A percentile compares a stretch with the other conserved stretches of the same genome.
These are phyloP conservation scores for Epicampocera succincta DNA, from an alignment of 2,888 invertebrate species.

Conservation along the genomic window DNA sequence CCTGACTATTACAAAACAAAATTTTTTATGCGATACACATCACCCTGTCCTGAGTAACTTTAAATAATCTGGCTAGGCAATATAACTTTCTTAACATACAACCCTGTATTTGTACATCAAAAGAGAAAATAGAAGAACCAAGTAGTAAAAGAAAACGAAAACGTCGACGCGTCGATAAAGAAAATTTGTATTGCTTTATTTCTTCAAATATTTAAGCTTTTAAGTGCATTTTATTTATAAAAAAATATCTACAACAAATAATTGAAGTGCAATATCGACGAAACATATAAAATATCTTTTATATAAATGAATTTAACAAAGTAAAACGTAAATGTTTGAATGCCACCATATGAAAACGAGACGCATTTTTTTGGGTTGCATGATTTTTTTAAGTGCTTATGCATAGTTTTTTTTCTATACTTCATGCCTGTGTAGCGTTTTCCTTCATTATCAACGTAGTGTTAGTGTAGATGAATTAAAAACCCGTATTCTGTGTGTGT, in stretches of 20 bases:
- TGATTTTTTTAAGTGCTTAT: constrained; percentile 60
- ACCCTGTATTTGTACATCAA: constrained; percentile 15
- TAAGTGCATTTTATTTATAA: constrained; percentile 70
- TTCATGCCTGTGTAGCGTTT: constrained; percentile 29
- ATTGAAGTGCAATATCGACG: constrained; percentile 63
- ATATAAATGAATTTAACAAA: constrained; percentile 24
- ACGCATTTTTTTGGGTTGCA: constrained; percentile 67
- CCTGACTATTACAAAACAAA: too few relatives aligned
- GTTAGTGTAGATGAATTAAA: constrained; percentile 67
- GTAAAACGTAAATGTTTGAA: constrained; percentile 24
- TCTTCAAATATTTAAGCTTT: constrained; percentile 62
- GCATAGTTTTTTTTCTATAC: constrained; percentile 48
- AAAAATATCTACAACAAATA: constrained; percentile 51
- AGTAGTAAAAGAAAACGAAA: constrained; percentile 60
- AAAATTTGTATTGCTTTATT: constrained; percentile 68
- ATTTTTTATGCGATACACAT: neutral
- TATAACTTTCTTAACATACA: constrained; percentile 23
- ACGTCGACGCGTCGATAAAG: constrained; percentile 70
- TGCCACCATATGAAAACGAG: constrained; percentile 48
- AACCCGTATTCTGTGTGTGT: constrained; percentile 48
- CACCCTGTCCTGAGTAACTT: neutral
- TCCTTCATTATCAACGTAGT: constrained; percentile 47
- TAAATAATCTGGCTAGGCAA: constrained; percentile 27
- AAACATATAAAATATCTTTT: constrained; percentile 26
- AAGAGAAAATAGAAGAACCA: constrained; percentile 62